Base-by-base conservation (phyloP, 2,888 invertebrate genomes). In the Agonopterix alstromeriana region DNA sequence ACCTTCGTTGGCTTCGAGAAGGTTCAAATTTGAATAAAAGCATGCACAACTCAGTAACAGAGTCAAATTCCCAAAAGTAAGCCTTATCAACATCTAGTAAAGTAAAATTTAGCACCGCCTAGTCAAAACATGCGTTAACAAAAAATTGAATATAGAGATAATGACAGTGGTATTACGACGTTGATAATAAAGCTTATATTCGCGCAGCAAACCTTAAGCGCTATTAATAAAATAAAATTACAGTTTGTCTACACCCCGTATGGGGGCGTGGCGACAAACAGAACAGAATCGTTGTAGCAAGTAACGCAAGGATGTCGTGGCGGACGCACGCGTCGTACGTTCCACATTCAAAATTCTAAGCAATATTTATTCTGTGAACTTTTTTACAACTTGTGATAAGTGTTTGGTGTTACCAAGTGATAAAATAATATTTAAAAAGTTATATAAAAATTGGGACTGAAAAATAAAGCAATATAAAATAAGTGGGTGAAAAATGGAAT, bases 211-310 rank as follows among this genome's bases (percentile, higher is more conserved):
- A 60, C 60, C 56, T 52, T 48, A 55, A 54, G 57, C 56, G 62
- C 38, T 73, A 77, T 77, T 81, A 82, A 80, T 83, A 82, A 77
- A 81, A 78, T 77, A 77, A 77, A 76, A 77, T 77, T 72, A 75
- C 65, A 57, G 56, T 61, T 61, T 65, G 84, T 80, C 75, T 75
- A 88, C 87, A 84, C 83, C 85, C 86, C 80, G 75, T 82, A 79
- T 73, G 79, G 69, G 75, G 87, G 86, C 86, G 86, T 77, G 84
- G 79, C 76, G 55, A 61, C 51, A 45, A 53, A 48, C 54, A 48
- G 52, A 58, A 58, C 59, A 58, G 59, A 54, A 60, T 61, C 54
- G 49, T 50, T 52, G 47, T 54, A 52, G 56, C 56, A 73, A 82
- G 80, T 82, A 65, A 67, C 73, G 70, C 70, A 67, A 64, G 67